Evolutionary conservation across 2,888 invertebrate genomes (phyloP).

Genomic region (Epinotia nisella): DNA sequence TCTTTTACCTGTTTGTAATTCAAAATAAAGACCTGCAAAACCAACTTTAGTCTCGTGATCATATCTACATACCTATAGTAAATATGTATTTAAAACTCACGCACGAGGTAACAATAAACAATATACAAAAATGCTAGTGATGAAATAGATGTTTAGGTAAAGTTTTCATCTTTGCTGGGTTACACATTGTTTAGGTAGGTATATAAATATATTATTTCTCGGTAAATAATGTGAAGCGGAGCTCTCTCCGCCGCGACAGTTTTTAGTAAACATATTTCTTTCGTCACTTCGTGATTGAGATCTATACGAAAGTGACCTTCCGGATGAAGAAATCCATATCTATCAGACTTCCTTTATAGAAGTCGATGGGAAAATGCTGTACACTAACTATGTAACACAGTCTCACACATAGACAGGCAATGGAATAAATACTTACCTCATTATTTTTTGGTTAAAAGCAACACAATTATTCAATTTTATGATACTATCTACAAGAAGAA

Average conservation of each 20-base stretch:
- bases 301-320: constrained; percentile 9
- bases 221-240: background rate
- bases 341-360: constrained; percentile 7
- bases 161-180: constrained; percentile 6
- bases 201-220: background rate
- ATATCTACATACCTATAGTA: constrained; percentile 3
- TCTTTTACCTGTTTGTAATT: constrained; percentile 9
- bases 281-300: no score
- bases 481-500: background rate
- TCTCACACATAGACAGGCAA: constrained; percentile 14
- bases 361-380: background rate
- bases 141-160: constrained; percentile 6
- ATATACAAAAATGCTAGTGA: background rate
- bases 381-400: constrained; percentile 17
- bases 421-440: constrained; percentile 16
- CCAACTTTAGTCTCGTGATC: constrained; percentile 9
- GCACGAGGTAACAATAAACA: constrained; percentile 4
- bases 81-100: constrained; percentile 1
- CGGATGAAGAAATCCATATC: constrained; percentile 2
- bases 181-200: constrained; percentile 13
- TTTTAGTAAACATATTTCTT: constrained; percentile 6
- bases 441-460: constrained; percentile 11
- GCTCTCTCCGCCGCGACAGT: background rate
- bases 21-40: constrained; percentile 7
- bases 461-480: constrained; percentile 18